These are phyloP conservation scores for Anoplius nigerrimus DNA, from an alignment of 2,888 invertebrate genomes.

Conservation along the genomic window DNA sequence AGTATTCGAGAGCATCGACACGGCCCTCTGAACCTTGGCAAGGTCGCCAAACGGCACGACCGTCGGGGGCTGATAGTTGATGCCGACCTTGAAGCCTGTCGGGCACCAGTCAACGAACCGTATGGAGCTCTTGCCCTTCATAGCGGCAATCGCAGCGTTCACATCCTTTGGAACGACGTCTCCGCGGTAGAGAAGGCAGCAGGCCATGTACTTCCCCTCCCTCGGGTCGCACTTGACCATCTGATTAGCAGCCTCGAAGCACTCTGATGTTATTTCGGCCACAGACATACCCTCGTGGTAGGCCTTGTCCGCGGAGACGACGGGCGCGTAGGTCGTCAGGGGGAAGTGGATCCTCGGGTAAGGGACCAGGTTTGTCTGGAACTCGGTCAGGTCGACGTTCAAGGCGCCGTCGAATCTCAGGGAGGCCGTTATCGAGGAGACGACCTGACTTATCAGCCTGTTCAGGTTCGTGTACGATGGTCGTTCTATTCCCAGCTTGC, in stretches of 20 bases:
- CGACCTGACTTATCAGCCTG: constrained; percentile 85
- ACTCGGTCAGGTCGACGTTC: constrained; percentile 93
- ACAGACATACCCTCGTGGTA: constrained; percentile 87
- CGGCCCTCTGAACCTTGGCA: constrained; percentile 69
- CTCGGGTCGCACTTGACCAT: constrained; percentile 94
- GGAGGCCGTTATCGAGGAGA: constrained; percentile 79
- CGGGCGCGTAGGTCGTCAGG: constrained; percentile 83
- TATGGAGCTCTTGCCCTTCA: constrained; percentile 86
- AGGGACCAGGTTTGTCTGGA: constrained; percentile 88
- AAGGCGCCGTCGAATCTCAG: constrained; percentile 81
- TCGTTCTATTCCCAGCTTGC: constrained; percentile 88
- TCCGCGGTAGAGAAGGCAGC: constrained; percentile 90
- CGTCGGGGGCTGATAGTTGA: constrained; percentile 75
- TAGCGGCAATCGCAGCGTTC: constrained; percentile 87
- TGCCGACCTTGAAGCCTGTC: constrained; percentile 89
- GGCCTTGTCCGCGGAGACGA: constrained; percentile 84
- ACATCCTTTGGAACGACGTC: constrained; percentile 94
- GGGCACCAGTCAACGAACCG: constrained; percentile 97
- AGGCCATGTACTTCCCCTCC: constrained; percentile 92
- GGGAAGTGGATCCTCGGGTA: constrained; percentile 82
- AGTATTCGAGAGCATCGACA: constrained; percentile 71
- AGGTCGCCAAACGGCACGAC: constrained; percentile 70
- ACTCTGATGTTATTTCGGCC: constrained; percentile 88
- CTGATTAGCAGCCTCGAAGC: constrained; percentile 93
- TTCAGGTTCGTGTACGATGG: constrained; percentile 91